Base-by-base conservation (phyloP, 2,797 vertebrate genomes). In the Alosa sapidissima region DNA sequence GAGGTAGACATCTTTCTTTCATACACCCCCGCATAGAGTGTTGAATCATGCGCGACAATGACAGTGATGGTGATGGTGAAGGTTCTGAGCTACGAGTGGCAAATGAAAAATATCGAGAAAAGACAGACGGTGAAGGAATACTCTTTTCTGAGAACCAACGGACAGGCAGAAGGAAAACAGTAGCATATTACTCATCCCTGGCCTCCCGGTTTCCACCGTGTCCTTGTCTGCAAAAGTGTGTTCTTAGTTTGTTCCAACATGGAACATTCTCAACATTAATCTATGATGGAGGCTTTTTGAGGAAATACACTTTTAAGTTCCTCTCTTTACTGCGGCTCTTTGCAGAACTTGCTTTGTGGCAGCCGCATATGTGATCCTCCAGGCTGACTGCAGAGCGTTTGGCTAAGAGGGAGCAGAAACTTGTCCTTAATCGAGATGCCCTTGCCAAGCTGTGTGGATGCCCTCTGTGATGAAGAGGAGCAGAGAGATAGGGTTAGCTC, bases 401-500 rank as follows among this genome's bases (percentile, higher is more conserved):
- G 36, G 60, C 68, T 75, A 36, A 5, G 33, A 11, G 68, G 14
- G 62, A 68, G 28, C 0, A 36, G 33, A 75, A 75, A 41, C 33
- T 14, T 41, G 13, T 75, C 14, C 33, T 36, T 28, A 41, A 19
- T 36, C 36, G 33, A 81, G 52, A 36, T 72, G 72, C 60, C 24
- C 36, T 84, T 81, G 81, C 51, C 49, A 48, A 60, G 47, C 41
- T 8, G 68, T 85, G 54, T 33, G 36, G 33, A 41, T 16, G 68
- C 68, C 33, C 68, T 72, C 68, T 72, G 33, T 16, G 33, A 33
- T 28, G 33, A 54, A 54, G 36, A 68, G 51, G 33, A n/a, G 33
- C 82, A n/a, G 33, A 55, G 60, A 83, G 82, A 85, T 47, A 78
- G 47, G 84, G 45, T 65, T 58, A 48, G 54, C n/a, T 5, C 51